These are phyloP conservation scores for Mesitornis unicolor DNA, from an alignment of 2,113 vertebrate species.

Conservation along the genomic window DNA sequence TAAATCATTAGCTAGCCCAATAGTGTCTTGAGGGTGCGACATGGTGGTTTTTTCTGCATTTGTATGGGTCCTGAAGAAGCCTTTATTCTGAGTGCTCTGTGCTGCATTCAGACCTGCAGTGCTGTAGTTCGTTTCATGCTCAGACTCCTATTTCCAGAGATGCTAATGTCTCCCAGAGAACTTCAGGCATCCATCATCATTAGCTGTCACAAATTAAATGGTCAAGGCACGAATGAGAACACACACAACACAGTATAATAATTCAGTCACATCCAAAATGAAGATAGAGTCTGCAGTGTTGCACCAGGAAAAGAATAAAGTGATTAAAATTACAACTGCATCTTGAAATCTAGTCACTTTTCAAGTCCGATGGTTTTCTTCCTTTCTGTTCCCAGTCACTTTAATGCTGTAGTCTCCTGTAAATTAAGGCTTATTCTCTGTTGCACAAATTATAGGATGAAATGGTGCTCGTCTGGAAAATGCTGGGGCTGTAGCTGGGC, in stretches of 20 bases:
- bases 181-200: not conserved
- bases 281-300: not conserved
- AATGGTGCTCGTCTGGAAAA: not conserved
- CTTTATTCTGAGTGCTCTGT: rapidly evolving
- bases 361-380: not conserved
- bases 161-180: not conserved
- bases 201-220: not conserved
- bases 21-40: not conserved
- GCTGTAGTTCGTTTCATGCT: not conserved
- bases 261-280: rapidly evolving
- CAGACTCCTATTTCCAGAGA: not conserved
- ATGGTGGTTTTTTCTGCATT: not conserved
- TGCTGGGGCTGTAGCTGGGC: not conserved
- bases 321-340: not conserved
- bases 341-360: not conserved
- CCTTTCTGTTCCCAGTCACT: not conserved
- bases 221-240: not conserved
- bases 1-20: not conserved
- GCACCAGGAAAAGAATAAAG: not conserved
- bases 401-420: not conserved
- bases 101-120: rapidly evolving
- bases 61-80: not conserved
- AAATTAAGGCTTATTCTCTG: not conserved
- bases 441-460: not conserved
- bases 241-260: rapidly evolving